Conservation (phyloP, 2,797 vertebrate genomes). For the Enteromius paludinosus region DNA sequence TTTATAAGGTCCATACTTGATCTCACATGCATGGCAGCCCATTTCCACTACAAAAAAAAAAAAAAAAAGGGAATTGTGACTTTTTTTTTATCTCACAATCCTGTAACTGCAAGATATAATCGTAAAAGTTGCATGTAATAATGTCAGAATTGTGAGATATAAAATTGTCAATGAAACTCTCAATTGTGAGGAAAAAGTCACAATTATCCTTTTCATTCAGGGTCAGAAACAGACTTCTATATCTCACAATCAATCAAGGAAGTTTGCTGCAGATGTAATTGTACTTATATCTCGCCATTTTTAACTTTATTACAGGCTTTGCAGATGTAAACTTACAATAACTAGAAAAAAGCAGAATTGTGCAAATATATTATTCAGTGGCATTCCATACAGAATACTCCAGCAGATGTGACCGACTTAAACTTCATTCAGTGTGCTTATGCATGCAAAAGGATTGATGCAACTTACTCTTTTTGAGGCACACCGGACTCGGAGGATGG, state of each 20-base stretch:
- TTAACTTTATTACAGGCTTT: background rate
- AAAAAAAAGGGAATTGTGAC: background rate
- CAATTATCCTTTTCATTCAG: background rate
- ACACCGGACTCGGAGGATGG: background rate
- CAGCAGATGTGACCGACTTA: background rate
- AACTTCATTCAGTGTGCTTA: background rate
- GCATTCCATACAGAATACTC: background rate
- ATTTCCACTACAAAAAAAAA: background rate
- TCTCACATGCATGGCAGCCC: background rate
- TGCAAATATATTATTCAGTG: background rate
- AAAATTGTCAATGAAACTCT: no score
- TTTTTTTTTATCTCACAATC: background rate
- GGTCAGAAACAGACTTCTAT: background rate
- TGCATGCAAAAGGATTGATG: slow-evolving; percentile 5
- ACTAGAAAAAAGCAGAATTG: background rate
- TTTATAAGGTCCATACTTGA: background rate
- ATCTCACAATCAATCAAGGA: background rate
- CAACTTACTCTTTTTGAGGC: background rate
- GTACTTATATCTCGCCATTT: background rate
- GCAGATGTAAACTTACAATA: background rate
- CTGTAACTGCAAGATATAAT: background rate
- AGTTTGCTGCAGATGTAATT: background rate
- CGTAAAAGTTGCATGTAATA: background rate
- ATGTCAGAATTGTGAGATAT: background rate
- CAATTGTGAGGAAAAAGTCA: background rate